Conservation (phyloP, 2,888 invertebrate species). For the Trypoxylon attenuatum region DNA sequence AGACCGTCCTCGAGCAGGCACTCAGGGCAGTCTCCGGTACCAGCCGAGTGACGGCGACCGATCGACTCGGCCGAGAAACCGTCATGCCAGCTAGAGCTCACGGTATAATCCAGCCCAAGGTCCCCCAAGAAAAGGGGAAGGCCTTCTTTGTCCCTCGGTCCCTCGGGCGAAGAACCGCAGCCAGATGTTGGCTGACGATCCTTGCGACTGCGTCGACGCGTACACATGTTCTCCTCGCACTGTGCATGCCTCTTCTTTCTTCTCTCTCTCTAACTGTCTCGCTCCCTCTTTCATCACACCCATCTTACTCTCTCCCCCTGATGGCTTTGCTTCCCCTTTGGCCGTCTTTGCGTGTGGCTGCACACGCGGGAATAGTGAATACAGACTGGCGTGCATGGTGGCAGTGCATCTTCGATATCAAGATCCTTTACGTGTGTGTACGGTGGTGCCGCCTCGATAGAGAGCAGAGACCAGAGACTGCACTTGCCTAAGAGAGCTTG, state of each 20-base stretch:
- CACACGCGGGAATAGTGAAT: not conserved
- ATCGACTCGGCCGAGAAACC: constrained; percentile 1
- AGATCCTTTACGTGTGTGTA: not conserved
- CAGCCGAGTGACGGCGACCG: constrained; percentile 15
- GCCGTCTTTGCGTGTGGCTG: not conserved
- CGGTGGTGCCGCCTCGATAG: constrained; percentile 26
- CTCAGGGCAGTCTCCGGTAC: constrained; percentile 43
- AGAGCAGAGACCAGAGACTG: constrained; percentile 2
- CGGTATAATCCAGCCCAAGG: constrained; percentile 43
- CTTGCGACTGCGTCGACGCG: constrained; percentile 40
- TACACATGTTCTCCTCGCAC: constrained; percentile 16
- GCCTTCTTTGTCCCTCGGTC: constrained; percentile 57
- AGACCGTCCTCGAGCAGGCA: constrained; percentile 46
- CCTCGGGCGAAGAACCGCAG: constrained; percentile 47
- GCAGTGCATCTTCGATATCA: not conserved
- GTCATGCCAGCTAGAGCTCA: constrained; percentile 11
- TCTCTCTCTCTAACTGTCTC: not conserved
- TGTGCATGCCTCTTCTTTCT: not conserved
- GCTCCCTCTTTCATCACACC: too few relatives aligned
- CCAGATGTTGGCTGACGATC: constrained; percentile 55
- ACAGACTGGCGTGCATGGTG: not conserved
- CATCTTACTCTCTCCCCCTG: not conserved
- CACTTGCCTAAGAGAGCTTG: not conserved
- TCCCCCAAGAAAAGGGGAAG: constrained; percentile 50
- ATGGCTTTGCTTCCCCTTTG: not conserved